A percentile compares a stretch with the other conserved stretches of the same genome.
Evolutionary conservation across 2,888 invertebrate species (phyloP).

Genomic region (Tetranychus truncatus): DNA sequence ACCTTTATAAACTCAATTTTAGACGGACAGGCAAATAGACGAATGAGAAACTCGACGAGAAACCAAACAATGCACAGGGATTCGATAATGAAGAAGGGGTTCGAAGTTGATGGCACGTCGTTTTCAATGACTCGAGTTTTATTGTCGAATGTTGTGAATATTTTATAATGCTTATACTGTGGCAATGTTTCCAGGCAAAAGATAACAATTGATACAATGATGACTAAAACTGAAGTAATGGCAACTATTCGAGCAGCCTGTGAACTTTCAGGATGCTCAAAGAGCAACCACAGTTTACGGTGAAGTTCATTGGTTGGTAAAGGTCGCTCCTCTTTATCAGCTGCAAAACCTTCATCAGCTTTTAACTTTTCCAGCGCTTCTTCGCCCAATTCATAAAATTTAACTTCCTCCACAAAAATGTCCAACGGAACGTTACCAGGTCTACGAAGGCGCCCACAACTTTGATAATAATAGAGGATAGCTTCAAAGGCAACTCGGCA

Average conservation of each 20-base stretch:
- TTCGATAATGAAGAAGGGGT: constrained; percentile 98
- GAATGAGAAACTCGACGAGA: constrained; percentile 86
- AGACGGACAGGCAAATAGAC: constrained; percentile 95
- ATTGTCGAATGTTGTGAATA: constrained; percentile 29
- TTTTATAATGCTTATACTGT: constrained; percentile 92
- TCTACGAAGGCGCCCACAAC: constrained; percentile 83
- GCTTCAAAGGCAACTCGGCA: constrained; percentile 98
- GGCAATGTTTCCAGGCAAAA: constrained; percentile 91
- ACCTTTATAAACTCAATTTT: constrained; percentile 89
- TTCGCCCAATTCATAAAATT: constrained; percentile 93
- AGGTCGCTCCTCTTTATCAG: constrained; percentile 39
- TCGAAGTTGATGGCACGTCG: constrained; percentile 95
- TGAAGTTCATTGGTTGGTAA: constrained; percentile 95
- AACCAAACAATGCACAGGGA: constrained; percentile 94
- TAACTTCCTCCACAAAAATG: constrained; percentile 75
- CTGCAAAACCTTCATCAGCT: constrained; percentile 65
- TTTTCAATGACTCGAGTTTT: constrained; percentile 50
- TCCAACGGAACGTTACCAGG: constrained; percentile 97
- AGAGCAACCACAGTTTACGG: constrained; percentile 81
- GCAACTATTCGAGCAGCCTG: constrained; percentile 92
- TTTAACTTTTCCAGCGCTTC: constrained; percentile 81
- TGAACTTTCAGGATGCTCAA: constrained; percentile 98
- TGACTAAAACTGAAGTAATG: constrained; percentile 96
- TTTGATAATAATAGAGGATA: constrained; percentile 97
- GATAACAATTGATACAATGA: constrained; percentile 94